Evolutionary conservation across 2,113 vertebrate species (phyloP), one percentile per base, ranked within the genome.

Genomic region (Tachysurus fulvidraco): DNA sequence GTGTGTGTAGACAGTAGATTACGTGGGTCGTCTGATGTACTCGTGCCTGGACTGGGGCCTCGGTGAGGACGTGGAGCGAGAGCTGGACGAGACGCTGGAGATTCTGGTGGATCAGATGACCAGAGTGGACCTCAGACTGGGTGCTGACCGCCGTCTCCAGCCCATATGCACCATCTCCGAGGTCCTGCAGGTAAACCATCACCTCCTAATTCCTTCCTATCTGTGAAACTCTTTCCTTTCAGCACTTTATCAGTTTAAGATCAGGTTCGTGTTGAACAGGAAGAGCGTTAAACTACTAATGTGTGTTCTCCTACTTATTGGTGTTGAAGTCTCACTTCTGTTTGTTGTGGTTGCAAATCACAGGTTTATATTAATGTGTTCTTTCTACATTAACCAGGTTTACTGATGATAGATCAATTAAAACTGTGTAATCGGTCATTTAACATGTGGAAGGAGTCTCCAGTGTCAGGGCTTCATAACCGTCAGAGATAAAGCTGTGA

Each of bases 11-110:
- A 79, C 94, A n/a, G 80, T 94, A 44, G 93, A 95, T 79, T 85
- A 85, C 46, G 76, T 96, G 69, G 95, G 94, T 82, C 30, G 92
- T 80, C 88, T 92, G 10, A 91, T 96, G 83, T 96, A 95, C 88
- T 90, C 92, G 76, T 94, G 93, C 76, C 91, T 96, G 89, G 95
- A 96, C 85, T 96, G 95, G 95, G 95, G 95, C 76, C 92, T 96
- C 0, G 81, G 89, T 62, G 92, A 88, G 30, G 86, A 95, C 46
- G 25, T 89, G 10, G 95, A 96, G 86, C 88, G 95, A 30, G 93
- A 95, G 23, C 86, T 96, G 87, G 93, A 92, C 0, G 78, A 91
- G 44, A 90, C 92, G 7, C 86, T 96, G 74, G 93, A 94, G 88
- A 91, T 91, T 44, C 85, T 96, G 69, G 89, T 96, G 62, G 90